Conservation (phyloP, 2,113 vertebrate species). For the Bostrychus sinensis region DNA sequence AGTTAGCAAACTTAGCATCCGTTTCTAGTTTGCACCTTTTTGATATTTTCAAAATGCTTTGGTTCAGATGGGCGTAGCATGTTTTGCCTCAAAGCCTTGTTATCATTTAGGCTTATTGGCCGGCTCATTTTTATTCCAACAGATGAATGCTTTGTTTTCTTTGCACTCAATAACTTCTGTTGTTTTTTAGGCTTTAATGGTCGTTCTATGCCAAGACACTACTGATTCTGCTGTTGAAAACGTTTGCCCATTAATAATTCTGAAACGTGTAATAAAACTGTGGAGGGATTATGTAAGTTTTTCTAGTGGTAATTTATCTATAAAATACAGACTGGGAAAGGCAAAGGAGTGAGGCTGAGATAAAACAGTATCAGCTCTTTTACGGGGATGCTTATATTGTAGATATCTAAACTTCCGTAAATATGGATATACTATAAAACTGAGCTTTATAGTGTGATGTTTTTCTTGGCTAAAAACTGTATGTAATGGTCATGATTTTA, state of each 20-base stretch:
- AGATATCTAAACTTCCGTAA: too few species aligned
- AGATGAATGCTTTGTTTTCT: conserved; percentile 15
- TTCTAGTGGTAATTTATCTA: not conserved
- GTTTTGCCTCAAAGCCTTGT: conserved; percentile 30
- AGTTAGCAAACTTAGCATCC: conserved; percentile 68
- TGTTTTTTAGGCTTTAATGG: conserved; percentile 25
- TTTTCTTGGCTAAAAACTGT: too few species aligned
- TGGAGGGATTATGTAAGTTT: not conserved
- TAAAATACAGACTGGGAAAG: conserved; percentile 1
- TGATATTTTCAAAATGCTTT: conserved; percentile 54
- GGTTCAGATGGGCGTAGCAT: conserved; percentile 40
- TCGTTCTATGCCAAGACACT: conserved; percentile 36
- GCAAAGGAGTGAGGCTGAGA: not conserved
- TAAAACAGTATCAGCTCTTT: not conserved
- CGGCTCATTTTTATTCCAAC: not conserved
- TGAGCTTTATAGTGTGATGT: too few species aligned
- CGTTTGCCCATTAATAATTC: conserved; percentile 18
- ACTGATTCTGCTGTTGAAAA: conserved; percentile 13
- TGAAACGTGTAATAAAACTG: conserved; percentile 6
- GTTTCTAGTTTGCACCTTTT: conserved; percentile 56
- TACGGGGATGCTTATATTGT: too few species aligned
- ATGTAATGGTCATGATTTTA: too few species aligned
- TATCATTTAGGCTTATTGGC: conserved; percentile 17
- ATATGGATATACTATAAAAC: too few species aligned
- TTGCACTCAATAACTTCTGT: conserved; percentile 14